These are phyloP conservation scores for Chionoecetes opilio DNA, from an alignment of 1,140 invertebrate species.

Conservation along the genomic window DNA sequence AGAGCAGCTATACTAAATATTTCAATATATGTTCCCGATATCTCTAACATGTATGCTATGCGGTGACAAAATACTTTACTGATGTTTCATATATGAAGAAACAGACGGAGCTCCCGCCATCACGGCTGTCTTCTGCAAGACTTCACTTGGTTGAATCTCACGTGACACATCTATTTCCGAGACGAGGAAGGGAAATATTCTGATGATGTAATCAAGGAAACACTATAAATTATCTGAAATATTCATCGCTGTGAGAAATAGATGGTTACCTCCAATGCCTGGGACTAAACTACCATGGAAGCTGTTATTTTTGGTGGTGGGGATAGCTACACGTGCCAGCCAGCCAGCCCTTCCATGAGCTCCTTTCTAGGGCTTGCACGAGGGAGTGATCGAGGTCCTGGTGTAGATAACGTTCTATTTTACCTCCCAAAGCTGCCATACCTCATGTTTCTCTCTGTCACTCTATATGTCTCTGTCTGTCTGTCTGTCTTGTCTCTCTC, in stretches of 20 bases:
- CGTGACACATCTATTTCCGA: neutral
- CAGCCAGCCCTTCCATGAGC: neutral
- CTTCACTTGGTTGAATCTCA: neutral
- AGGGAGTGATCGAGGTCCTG: neutral
- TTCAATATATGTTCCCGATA: neutral
- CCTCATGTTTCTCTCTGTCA: neutral
- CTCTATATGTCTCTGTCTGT: neutral
- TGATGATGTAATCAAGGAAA: neutral
- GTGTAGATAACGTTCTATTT: no score
- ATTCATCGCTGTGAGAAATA: neutral
- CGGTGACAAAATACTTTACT: neutral
- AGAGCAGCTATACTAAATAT: neutral
- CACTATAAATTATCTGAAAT: neutral
- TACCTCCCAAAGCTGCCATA: neutral
- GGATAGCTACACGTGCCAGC: neutral
- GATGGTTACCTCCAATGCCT: neutral
- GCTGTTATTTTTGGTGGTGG: neutral
- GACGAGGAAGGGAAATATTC: neutral
- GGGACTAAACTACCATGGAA: neutral
- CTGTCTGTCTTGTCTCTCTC: no score
- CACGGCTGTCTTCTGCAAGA: neutral
- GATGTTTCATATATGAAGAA: neutral
- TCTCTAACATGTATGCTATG: neutral
- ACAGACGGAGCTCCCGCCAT: conserved; percentile 4
- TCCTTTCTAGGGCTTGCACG: neutral